Conservation (phyloP, 2,888 invertebrate genomes). For the Pegoplata infirma region DNA sequence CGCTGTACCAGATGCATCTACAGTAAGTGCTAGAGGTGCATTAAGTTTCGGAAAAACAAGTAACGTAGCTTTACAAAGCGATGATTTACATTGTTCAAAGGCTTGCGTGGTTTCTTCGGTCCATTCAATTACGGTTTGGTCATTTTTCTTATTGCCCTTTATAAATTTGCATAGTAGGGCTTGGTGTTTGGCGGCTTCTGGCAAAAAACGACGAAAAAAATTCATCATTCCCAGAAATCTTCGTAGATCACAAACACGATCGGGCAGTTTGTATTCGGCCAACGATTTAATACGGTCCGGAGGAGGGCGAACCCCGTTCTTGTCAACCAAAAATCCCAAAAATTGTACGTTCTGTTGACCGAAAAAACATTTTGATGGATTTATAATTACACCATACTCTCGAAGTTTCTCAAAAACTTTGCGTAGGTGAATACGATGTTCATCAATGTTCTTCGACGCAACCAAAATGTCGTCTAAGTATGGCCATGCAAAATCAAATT, state of each 20-base stretch:
- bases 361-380: conserved; percentile 59
- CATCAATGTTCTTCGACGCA: conserved; percentile 59
- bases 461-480: conserved; percentile 69
- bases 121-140: conserved; percentile 37
- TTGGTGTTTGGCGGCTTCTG: conserved; percentile 40
- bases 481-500: conserved; percentile 51
- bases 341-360: conserved; percentile 50
- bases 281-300: conserved; percentile 55
- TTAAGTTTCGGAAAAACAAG: conserved; percentile 34
- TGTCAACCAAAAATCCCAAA: conserved; percentile 47
- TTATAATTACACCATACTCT: conserved; percentile 64
- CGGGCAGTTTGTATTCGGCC: conserved; percentile 45
- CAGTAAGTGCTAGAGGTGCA: conserved; percentile 2
- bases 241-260: conserved; percentile 54
- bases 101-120: neutral
- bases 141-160: conserved; percentile 46
- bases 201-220: conserved; percentile 51
- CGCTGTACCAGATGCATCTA: conserved; percentile 18
- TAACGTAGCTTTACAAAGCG: conserved; percentile 17
- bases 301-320: conserved; percentile 41
- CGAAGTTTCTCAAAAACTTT: conserved; percentile 62
- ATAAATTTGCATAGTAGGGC: conserved; percentile 20
- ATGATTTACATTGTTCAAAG: conserved; percentile 10
- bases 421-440: conserved; percentile 64
- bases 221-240: conserved; percentile 65